phyloP scores from a whole-genome alignment of 2,888 invertebrate genomes.

The Folsomia manolachei region DNA sequence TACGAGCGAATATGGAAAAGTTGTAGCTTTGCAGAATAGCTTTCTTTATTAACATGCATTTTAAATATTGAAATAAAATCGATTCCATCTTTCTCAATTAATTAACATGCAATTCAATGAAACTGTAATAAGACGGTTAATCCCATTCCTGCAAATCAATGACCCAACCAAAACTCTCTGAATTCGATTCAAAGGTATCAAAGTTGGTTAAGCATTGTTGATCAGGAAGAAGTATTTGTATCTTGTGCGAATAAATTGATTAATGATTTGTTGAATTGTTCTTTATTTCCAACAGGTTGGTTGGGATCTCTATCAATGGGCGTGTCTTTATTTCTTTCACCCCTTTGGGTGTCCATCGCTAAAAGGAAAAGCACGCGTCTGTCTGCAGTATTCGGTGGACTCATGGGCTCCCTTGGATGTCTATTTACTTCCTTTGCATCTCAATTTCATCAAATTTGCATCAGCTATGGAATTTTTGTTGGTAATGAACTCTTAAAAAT shows the following conservation, averaged over 20 bases:
- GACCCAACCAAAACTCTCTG: too few species aligned
- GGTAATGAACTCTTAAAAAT: constrained; percentile 56
- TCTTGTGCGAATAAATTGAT: not conserved
- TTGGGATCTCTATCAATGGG: constrained; percentile 46
- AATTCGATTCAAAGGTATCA: constrained; percentile 24
- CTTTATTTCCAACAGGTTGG: constrained; percentile 47
- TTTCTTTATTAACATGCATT: too few species aligned
- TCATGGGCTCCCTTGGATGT: constrained; percentile 79
- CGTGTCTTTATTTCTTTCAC: constrained; percentile 47
- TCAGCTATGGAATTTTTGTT: constrained; percentile 69
- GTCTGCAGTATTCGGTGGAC: constrained; percentile 75
- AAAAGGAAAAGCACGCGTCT: constrained; percentile 49
- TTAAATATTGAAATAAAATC: too few species aligned
- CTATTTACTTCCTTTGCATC: constrained; percentile 86
- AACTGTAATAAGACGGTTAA: not conserved
- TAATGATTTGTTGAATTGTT: constrained; percentile 8
- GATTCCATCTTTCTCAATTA: too few species aligned
- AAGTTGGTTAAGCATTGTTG: not conserved
- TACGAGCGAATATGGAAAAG: not conserved
- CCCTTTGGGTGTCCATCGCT: constrained; percentile 50
- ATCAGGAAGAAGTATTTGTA: not conserved
- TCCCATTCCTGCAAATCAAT: too few species aligned
- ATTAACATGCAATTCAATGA: too few species aligned
- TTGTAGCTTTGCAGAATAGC: not conserved
- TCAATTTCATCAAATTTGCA: constrained; percentile 83